A percentile compares a stretch with the other conserved stretches of the same genome.
These are phyloP conservation scores for Leucophenga varia DNA, from an alignment of 1,140 invertebrate genomes.

Conservation along the genomic window DNA sequence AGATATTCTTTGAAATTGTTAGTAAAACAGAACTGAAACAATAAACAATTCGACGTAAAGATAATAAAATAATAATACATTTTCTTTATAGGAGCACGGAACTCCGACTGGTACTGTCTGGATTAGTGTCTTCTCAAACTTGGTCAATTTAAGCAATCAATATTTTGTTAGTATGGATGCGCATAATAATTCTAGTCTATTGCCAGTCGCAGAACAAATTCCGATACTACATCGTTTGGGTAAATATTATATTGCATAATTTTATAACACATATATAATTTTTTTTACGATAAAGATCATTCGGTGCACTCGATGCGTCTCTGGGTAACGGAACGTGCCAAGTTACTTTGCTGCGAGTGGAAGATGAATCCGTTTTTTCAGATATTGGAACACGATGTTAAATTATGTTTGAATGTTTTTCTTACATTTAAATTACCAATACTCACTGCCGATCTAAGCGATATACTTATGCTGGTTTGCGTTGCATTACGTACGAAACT, in stretches of 20 bases:
- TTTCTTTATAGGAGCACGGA: conserved; percentile 25
- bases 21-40: too few relatives aligned
- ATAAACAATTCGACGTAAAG: too few relatives aligned
- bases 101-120: conserved; percentile 45
- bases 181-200: conserved; percentile 60
- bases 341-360: conserved; percentile 71
- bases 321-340: conserved; percentile 71
- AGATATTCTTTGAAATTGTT: too few relatives aligned
- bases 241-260: conserved; percentile 28
- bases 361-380: conserved; percentile 69
- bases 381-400: conserved; percentile 64
- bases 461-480: conserved; percentile 64
- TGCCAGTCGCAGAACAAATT: conserved; percentile 78
- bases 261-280: conserved; percentile 1
- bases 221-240: conserved; percentile 73
- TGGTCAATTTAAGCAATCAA: conserved; percentile 46
- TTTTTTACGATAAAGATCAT: conserved; percentile 61
- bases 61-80: background rate
- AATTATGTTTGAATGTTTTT: conserved; percentile 66
- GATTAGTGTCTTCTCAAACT: conserved; percentile 43
- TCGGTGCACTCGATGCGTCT: conserved; percentile 73
- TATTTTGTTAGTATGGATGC: conserved; percentile 41
- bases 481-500: conserved; percentile 76
- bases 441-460: conserved; percentile 55
- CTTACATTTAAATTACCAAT: conserved; percentile 64